A percentile compares a stretch with the other conserved stretches of the same genome.
Conservation (phyloP, 2,888 invertebrate species). For the Monopis laevigella region DNA sequence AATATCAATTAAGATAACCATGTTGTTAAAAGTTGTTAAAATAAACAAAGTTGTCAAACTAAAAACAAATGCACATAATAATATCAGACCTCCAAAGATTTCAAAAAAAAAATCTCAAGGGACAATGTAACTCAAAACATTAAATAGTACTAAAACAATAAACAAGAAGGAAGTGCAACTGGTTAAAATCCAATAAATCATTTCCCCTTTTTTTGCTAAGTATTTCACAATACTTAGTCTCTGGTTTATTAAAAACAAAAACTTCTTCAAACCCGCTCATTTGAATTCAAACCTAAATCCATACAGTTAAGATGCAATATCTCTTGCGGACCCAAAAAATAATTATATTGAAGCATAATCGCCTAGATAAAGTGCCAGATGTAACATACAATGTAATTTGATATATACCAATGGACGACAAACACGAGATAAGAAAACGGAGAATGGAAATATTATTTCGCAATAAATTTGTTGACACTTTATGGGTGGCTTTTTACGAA, state of each 20-base stretch:
- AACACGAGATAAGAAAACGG: slow-evolving; percentile 7
- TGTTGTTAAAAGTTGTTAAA: too few species aligned
- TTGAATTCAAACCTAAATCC: too few species aligned
- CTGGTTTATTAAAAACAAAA: slow-evolving; percentile 1
- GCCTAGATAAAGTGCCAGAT: slow-evolving; percentile 4
- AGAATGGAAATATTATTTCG: slow-evolving; percentile 33
- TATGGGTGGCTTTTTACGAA: slow-evolving; percentile 13
- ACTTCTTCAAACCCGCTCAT: too few species aligned
- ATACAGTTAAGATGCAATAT: too few species aligned
- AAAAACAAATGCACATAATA: too few species aligned
- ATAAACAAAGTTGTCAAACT: too few species aligned
- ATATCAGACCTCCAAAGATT: too few species aligned
- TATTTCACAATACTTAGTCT: slow-evolving; percentile 1
- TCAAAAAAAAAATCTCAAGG: too few species aligned
- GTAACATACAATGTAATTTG: slow-evolving; percentile 8
- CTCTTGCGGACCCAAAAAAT: not conserved
- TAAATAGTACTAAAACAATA: slow-evolving; percentile 7
- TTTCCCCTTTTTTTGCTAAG: slow-evolving; percentile 5
- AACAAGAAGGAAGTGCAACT: slow-evolving; percentile 3
- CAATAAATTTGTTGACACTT: slow-evolving; percentile 24
- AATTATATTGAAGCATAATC: not conserved
- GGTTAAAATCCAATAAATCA: slow-evolving; percentile 8
- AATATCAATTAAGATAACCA: too few species aligned
- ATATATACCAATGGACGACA: slow-evolving; percentile 2
- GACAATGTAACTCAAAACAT: too few species aligned